These are phyloP conservation scores for Chaetophractus vellerosus DNA, from an alignment of 2,797 vertebrate species.

Conservation along the genomic window DNA sequence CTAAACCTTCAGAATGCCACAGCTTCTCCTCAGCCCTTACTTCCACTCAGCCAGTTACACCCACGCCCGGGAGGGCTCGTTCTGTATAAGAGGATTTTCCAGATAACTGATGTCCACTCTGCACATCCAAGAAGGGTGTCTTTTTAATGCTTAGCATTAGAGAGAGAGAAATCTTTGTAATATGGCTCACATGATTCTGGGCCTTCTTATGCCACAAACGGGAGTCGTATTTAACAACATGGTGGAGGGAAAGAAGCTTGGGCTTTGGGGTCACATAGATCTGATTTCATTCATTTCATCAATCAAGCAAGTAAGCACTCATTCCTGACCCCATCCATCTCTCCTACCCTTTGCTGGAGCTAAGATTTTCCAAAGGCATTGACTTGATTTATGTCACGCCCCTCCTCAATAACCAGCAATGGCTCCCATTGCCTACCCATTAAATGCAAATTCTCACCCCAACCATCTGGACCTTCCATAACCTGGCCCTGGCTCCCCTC, in stretches of 20 bases:
- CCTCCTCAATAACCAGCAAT: background rate
- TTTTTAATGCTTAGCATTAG: background rate
- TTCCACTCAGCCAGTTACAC: accelerated
- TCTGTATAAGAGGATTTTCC: accelerated
- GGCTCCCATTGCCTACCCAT: background rate
- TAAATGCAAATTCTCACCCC: background rate
- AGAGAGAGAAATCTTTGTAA: background rate
- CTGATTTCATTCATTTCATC: background rate
- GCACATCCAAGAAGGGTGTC: background rate
- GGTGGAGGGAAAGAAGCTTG: background rate
- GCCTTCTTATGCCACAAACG: background rate
- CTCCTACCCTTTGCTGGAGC: accelerated
- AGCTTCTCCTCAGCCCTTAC: background rate
- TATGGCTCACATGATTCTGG: background rate
- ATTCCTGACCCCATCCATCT: background rate
- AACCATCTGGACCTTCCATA: background rate
- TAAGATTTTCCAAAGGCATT: background rate
- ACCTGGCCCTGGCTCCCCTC: background rate
- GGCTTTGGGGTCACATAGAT: background rate
- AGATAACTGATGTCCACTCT: background rate
- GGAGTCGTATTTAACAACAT: background rate
- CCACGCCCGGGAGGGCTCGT: accelerated
- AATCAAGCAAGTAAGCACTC: accelerated
- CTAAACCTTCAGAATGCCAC: accelerated
- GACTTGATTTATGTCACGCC: accelerated